A percentile compares a stretch with the other conserved stretches of the same genome.
phyloP scores from a whole-genome alignment of 2,888 invertebrate genomes.

The Graphium colonna region DNA sequence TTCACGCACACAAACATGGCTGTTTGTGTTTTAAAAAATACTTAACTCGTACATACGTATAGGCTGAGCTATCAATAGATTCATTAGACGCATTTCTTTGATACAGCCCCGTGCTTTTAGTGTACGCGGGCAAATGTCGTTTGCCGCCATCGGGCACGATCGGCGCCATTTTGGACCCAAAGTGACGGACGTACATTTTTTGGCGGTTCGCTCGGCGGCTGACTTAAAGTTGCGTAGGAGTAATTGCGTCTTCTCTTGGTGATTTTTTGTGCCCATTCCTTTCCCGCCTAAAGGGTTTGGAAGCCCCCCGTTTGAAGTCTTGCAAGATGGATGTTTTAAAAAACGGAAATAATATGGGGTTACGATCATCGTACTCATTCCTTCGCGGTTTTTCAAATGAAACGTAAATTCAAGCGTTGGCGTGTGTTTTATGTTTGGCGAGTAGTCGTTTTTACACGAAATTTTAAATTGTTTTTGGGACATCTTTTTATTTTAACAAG shows the following conservation, averaged over 20 bases:
- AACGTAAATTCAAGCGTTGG: too few species aligned
- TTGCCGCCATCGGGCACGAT: slow-evolving; percentile 28
- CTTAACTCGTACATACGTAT: slow-evolving; percentile 51
- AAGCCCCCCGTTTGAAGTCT: slow-evolving; percentile 51
- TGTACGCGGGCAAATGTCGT: slow-evolving; percentile 42
- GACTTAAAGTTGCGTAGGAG: slow-evolving; percentile 47
- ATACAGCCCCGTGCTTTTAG: slow-evolving; percentile 69
- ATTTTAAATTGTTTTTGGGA: too few species aligned
- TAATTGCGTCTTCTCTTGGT: slow-evolving; percentile 73
- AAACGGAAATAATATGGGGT: slow-evolving; percentile 4
- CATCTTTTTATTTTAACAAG: too few species aligned
- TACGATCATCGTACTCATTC: too few species aligned
- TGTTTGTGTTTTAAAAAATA: slow-evolving; percentile 63
- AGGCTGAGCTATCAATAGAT: slow-evolving; percentile 71
- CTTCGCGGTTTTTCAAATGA: too few species aligned
- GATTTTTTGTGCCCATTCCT: slow-evolving; percentile 48
- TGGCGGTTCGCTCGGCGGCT: slow-evolving; percentile 18
- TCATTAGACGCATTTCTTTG: slow-evolving; percentile 79
- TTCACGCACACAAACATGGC: slow-evolving; percentile 53
- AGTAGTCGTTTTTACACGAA: too few species aligned
- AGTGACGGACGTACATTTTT: slow-evolving; percentile 20
- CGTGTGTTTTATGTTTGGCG: not conserved
- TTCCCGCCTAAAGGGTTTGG: slow-evolving; percentile 52
- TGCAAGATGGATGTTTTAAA: slow-evolving; percentile 42
- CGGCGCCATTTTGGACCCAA: slow-evolving; percentile 38